These are phyloP conservation scores for Notospermus geniculatus DNA, from an alignment of 1,140 invertebrate species.

Conservation along the genomic window DNA sequence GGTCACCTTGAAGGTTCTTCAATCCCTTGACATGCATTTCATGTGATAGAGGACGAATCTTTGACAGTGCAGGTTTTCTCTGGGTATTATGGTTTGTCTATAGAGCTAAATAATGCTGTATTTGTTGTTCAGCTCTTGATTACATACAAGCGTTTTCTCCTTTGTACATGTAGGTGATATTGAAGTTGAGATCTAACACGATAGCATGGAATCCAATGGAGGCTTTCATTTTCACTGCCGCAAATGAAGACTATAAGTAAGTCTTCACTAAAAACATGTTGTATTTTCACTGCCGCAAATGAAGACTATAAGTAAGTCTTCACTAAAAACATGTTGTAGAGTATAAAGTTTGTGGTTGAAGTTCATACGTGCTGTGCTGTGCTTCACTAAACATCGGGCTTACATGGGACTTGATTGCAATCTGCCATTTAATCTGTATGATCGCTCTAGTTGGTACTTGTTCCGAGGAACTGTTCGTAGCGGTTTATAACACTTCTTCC, in stretches of 20 bases:
- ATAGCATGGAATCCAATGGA: slow-evolving; percentile 99
- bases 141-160: background rate
- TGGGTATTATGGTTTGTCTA: too few species aligned
- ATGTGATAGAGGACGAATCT: background rate
- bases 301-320: slow-evolving; percentile 93
- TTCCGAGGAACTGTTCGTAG: too few species aligned
- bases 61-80: background rate
- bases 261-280: slow-evolving; percentile 21
- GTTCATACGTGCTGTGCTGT: too few species aligned
- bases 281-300: slow-evolving; percentile 93
- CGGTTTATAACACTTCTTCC: too few species aligned
- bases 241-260: slow-evolving; percentile 99
- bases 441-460: too few species aligned
- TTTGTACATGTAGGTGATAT: slow-evolving; percentile 29
- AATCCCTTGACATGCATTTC: background rate
- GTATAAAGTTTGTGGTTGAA: too few species aligned
- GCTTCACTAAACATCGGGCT: too few species aligned
- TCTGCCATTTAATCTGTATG: too few species aligned
- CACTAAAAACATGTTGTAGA: slow-evolving; percentile 7
- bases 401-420: too few species aligned
- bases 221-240: slow-evolving; percentile 90
- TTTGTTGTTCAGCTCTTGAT: slow-evolving; percentile 3
- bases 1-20: too few species aligned
- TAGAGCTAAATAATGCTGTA: too few species aligned
- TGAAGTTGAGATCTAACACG: slow-evolving; percentile 84